Percentiles rank a stretch among this genome's conserved stretches.
phyloP scores from a whole-genome alignment of 1,140 invertebrate genomes.

The Microplitis mediator region DNA sequence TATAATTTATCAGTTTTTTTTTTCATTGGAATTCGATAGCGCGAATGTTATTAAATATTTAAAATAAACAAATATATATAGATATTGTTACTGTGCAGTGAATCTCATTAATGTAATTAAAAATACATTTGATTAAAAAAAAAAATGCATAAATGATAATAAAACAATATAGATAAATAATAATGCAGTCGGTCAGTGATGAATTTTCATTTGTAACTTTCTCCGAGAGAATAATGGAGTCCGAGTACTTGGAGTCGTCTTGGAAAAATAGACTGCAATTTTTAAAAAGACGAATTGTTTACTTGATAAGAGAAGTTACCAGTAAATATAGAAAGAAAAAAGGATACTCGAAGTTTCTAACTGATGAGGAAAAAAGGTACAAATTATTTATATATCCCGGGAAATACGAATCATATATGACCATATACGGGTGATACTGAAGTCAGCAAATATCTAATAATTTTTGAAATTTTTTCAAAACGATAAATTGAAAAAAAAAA shows the following conservation, averaged over 20 bases:
- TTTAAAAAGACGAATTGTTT: conserved; percentile 44
- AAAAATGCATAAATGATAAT: no score
- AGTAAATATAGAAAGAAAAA: conserved; percentile 52
- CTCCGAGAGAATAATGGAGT: conserved; percentile 38
- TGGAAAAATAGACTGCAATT: conserved; percentile 50
- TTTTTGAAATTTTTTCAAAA: no score
- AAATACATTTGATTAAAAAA: no score
- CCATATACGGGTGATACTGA: not conserved
- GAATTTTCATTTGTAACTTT: not conserved
- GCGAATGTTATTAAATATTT: not conserved
- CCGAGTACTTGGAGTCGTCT: conserved; percentile 52
- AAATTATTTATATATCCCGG: not conserved
- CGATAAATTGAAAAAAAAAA: no score
- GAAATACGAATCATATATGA: not conserved
- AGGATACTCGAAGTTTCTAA: conserved; percentile 61
- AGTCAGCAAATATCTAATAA: no score
- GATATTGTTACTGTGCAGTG: no score
- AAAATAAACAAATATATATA: not conserved
- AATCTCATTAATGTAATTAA: no score
- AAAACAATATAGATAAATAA: not conserved
- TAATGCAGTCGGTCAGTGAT: not conserved
- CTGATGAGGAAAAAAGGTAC: conserved; percentile 66
- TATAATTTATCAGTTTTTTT: not conserved
- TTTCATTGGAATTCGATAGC: not conserved
- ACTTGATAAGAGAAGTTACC: conserved; percentile 37